Base-by-base conservation (phyloP, 2,113 vertebrate species). In the Pristiophorus japonicus region DNA sequence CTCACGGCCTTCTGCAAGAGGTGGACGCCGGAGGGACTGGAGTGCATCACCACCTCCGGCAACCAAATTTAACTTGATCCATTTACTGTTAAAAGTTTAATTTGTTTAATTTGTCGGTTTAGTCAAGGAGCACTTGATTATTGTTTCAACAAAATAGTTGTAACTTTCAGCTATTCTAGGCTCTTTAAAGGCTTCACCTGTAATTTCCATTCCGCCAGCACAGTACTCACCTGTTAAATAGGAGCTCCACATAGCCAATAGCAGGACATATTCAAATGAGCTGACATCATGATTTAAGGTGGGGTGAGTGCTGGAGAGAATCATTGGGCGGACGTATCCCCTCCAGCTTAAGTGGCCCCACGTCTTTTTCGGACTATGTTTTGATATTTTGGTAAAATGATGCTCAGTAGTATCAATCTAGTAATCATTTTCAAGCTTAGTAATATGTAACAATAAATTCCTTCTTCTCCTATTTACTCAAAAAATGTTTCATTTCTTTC, bases 401-500 rank as follows among this genome's bases (percentile, higher is more conserved):
- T 73, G 27, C 70, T 73, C 27, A 34, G 70, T 11, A 34, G 10
- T 73, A 34, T 34, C 27, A 73, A 73, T 75, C 20, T 24, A n/a
- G 24, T 38, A 63, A 84, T 18, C 27, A 59, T 38, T 84, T 59
- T 59, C 73, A 24, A 45, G 59, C 51, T 51, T 34, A 22, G 67
- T 73, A 70, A 73, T 30, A n/a, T 34, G 16, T 20, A 85, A 34
- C 81, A 45, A 45, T 59, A 59, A 90, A 90, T n/a, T 0, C 24
- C 62, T 90, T 90, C 27, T 34, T 34, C 27, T 55, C 87, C 12
- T 34, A 27, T 16, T 51, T n/a, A 18, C 30, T 96, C 96, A 97
- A 95, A 70, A 96, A 96, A n/a, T 96, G 96, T 95, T 20, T 95
- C 96, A 95, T 96, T 96, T 96, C 75, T 91, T 95, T 96, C 95